Conservation (phyloP, 2,888 invertebrate species). For the Microplitis manilae region DNA sequence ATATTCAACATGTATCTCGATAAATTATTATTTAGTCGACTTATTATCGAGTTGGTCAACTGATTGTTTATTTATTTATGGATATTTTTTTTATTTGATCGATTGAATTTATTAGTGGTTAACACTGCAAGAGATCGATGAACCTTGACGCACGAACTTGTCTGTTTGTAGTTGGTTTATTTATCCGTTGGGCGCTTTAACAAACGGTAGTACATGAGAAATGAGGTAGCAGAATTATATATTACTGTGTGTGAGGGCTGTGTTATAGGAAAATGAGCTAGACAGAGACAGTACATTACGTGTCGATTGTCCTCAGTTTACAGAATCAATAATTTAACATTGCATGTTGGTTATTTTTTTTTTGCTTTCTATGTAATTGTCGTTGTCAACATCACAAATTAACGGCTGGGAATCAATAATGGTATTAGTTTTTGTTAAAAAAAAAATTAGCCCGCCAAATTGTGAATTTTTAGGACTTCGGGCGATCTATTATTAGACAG, state of each 20-base stretch:
- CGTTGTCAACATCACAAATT: background rate
- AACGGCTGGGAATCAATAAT: background rate
- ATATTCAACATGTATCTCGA: slow-evolving; percentile 24
- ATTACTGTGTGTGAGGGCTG: background rate
- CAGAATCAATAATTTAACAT: slow-evolving; percentile 58
- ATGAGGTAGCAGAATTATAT: background rate
- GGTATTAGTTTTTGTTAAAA: background rate
- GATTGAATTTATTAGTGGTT: background rate
- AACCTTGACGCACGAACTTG: slow-evolving; percentile 60
- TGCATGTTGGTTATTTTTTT: background rate
- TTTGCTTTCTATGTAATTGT: background rate
- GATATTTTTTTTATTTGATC: background rate
- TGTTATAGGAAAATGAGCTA: background rate
- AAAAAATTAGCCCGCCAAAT: background rate
- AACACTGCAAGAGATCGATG: slow-evolving; percentile 56
- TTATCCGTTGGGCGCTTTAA: slow-evolving; percentile 49
- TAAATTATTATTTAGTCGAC: slow-evolving; percentile 3
- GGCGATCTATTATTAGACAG: too few relatives aligned
- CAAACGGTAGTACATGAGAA: slow-evolving; percentile 8
- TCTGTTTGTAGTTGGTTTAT: slow-evolving; percentile 62
- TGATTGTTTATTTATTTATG: background rate
- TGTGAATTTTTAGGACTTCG: too few relatives aligned
- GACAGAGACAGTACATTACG: slow-evolving; percentile 49
- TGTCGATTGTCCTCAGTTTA: slow-evolving; percentile 62
- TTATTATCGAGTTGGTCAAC: too few relatives aligned